phyloP scores from a whole-genome alignment of 1,140 invertebrate species.

The Drosophila oshimai region DNA sequence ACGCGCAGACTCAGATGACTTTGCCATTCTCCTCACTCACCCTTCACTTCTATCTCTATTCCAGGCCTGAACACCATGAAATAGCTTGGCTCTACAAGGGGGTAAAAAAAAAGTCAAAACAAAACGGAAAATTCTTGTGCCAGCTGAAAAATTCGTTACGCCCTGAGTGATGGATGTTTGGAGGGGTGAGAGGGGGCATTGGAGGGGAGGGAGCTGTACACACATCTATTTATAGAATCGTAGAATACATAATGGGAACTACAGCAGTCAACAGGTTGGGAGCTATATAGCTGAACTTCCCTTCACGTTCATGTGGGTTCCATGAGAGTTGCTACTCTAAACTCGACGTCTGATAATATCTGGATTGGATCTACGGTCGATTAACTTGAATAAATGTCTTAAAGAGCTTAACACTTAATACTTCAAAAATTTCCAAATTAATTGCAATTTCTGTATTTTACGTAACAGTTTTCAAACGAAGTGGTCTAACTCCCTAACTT shows the following conservation, averaged over 20 bases:
- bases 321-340: not conserved
- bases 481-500: no score
- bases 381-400: slow-evolving; percentile 5
- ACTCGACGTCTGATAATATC: not conserved
- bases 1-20: slow-evolving; percentile 51
- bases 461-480: no score
- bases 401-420: not conserved
- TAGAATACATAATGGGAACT: slow-evolving; percentile 22
- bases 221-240: slow-evolving; percentile 25
- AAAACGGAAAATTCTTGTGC: slow-evolving; percentile 7
- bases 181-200: not conserved
- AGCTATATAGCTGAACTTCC: not conserved
- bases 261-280: slow-evolving; percentile 18
- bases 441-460: no score
- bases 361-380: slow-evolving; percentile 4
- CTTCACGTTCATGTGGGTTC: no score
- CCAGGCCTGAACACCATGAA: not conserved
- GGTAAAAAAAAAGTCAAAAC: slow-evolving; percentile 8
- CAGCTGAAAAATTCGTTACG: slow-evolving; percentile 52
- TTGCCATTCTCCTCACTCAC: slow-evolving; percentile 9
- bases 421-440: no score
- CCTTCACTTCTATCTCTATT: not conserved
- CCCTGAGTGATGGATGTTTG: slow-evolving; percentile 27
- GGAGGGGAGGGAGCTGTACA: not conserved
- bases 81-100: not conserved